These are phyloP conservation scores for Nemopilema nomurai DNA, from an alignment of 30 jellyfish, hydroid and myxozoan species.

Conservation along the genomic window DNA sequence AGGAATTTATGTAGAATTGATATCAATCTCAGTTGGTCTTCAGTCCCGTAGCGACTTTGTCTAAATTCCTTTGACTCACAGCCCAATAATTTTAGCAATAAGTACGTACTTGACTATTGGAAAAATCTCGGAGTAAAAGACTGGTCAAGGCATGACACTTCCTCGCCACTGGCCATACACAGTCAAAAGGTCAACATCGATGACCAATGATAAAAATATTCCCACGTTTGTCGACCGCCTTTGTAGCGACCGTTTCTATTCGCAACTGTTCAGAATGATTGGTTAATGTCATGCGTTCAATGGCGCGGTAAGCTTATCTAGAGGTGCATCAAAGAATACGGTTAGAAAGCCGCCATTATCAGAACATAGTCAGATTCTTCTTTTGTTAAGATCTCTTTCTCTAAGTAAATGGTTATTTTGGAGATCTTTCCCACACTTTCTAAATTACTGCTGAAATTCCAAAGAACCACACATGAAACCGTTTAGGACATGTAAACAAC, in stretches of 20 bases:
- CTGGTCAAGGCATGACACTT: no score
- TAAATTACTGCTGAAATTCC: slow-evolving; percentile 31
- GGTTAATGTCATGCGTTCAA: slow-evolving; percentile 7
- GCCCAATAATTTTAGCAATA: no score
- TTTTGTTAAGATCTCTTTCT: slow-evolving; percentile 5
- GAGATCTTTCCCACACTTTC: slow-evolving; percentile 47
- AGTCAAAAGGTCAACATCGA: background rate
- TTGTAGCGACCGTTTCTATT: background rate
- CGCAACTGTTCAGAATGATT: slow-evolving; percentile 29
- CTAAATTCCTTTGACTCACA: no score
- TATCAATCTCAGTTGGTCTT: no score
- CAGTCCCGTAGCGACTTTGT: no score
- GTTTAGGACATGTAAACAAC: slow-evolving; percentile 23
- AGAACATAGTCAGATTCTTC: background rate
- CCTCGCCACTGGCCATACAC: background rate
- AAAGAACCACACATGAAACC: slow-evolving; percentile 33
- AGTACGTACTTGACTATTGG: no score
- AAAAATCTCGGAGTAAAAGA: no score
- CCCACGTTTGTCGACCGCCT: slow-evolving; percentile 38
- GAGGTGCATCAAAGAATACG: slow-evolving; percentile 11
- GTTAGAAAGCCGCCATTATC: slow-evolving; percentile 12
- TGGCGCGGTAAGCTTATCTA: slow-evolving; percentile 31
- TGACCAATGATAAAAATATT: slow-evolving; percentile 21
- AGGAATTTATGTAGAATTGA: no score
- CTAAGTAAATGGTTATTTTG: slow-evolving; percentile 1